Conservation (phyloP, 2,113 vertebrate genomes). For the Scortum barcoo region DNA sequence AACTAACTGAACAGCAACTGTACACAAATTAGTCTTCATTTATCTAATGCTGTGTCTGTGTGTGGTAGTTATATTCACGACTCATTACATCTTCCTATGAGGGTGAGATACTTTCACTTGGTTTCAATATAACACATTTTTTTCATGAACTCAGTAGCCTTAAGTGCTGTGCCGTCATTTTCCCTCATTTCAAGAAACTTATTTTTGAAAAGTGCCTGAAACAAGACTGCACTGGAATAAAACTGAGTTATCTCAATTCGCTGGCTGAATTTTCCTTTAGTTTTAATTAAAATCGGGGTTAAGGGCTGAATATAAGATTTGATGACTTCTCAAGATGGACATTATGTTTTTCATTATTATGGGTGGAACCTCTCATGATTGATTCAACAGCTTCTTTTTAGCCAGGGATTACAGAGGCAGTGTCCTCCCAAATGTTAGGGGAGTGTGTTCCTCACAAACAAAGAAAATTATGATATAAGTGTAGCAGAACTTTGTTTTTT, state of each 20-base stretch:
- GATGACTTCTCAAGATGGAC: neutral
- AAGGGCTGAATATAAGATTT: constrained; percentile 27
- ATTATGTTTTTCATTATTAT: constrained; percentile 3
- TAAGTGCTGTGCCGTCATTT: neutral
- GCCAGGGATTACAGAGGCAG: neutral
- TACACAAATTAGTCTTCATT: constrained; percentile 5
- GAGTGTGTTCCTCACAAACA: neutral
- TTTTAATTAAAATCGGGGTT: constrained; percentile 25
- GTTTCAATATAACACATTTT: constrained; percentile 25
- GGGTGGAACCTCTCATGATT: neutral
- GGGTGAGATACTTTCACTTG: constrained; percentile 2
- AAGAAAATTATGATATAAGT: neutral
- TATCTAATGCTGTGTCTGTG: neutral
- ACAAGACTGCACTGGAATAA: neutral
- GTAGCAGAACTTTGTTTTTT: too few relatives aligned
- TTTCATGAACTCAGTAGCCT: constrained; percentile 1
- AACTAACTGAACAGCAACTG: constrained; percentile 15
- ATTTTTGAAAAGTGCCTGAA: constrained; percentile 16
- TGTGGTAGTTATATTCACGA: neutral
- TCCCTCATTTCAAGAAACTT: neutral
- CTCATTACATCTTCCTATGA: neutral
- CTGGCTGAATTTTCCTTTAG: neutral
- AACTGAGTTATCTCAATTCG: neutral
- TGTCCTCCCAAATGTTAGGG: neutral
- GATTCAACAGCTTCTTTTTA: neutral